Evolutionary conservation across 92 coral and sea anemone species (phyloP).

Genomic region (Paragorgia papillata): DNA sequence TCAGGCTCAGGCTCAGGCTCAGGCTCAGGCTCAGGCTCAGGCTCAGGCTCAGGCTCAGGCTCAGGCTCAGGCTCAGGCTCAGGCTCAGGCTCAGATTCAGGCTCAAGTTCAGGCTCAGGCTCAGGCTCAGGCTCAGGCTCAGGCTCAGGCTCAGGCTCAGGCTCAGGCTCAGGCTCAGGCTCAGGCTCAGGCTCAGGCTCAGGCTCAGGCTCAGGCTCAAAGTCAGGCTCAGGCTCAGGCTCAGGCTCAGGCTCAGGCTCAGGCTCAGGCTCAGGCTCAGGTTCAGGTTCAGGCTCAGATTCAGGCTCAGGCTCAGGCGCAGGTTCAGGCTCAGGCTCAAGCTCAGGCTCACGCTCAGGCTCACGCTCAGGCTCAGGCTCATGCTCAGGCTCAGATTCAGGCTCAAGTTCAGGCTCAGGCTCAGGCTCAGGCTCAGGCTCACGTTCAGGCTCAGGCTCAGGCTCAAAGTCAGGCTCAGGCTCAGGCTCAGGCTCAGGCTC

Average conservation of each 20-base stretch:
- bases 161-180: constrained; percentile 22
- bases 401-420: too few relatives aligned
- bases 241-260: constrained; percentile 22
- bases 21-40: constrained; percentile 24
- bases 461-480: too few relatives aligned
- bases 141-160: constrained; percentile 28
- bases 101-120: not conserved
- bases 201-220: constrained; percentile 8
- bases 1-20: constrained; percentile 34
- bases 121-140: constrained; percentile 29
- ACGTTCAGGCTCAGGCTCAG: too few relatives aligned
- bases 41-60: constrained; percentile 13
- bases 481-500: too few relatives aligned
- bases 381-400: too few relatives aligned
- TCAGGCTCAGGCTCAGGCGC: constrained; percentile 26
- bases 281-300: constrained; percentile 13
- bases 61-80: constrained; percentile 16
- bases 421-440: too few relatives aligned
- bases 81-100: too few relatives aligned
- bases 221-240: constrained; percentile 25
- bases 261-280: constrained; percentile 24
- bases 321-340: constrained; percentile 35
- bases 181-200: constrained; percentile 12
- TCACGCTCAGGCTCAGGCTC: too few relatives aligned
- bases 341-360: too few relatives aligned